Percentiles rank a stretch among this genome's conserved stretches.
These are phyloP conservation scores for Agonum fuliginosum DNA, from an alignment of 2,888 invertebrate species.

Conservation along the genomic window DNA sequence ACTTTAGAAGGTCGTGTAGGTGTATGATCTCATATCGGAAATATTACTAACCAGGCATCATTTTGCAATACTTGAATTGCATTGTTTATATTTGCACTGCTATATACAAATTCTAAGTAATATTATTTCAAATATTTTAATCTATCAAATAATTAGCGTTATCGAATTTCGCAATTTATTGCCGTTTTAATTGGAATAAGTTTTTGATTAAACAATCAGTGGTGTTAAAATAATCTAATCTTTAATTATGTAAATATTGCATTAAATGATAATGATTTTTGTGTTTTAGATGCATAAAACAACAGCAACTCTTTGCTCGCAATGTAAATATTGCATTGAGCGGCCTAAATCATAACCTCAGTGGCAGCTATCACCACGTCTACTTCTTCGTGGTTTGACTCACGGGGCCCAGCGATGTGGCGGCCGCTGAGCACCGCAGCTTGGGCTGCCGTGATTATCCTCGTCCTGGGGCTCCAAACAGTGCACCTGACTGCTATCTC, in stretches of 20 bases:
- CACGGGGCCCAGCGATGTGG: slow-evolving; percentile 64
- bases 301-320: slow-evolving; percentile 5
- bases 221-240: too few species aligned
- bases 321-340: slow-evolving; percentile 48
- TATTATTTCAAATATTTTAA: too few species aligned
- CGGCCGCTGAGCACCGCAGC: slow-evolving; percentile 64
- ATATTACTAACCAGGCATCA: neutral
- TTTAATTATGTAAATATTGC: too few species aligned
- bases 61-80: neutral
- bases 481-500: slow-evolving; percentile 69
- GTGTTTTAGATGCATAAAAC: slow-evolving; percentile 43
- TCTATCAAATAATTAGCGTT: too few species aligned
- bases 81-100: neutral
- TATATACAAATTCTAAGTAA: neutral
- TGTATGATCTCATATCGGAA: slow-evolving; percentile 16
- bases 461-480: slow-evolving; percentile 68
- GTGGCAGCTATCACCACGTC: neutral
- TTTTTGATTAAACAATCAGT: too few species aligned
- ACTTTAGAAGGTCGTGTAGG: neutral
- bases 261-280: too few species aligned
- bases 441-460: slow-evolving; percentile 67
- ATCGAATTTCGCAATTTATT: too few species aligned
- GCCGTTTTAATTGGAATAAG: too few species aligned
- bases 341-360: slow-evolving; percentile 23
- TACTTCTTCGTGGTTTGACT: slow-evolving; percentile 62